phyloP scores from a whole-genome alignment of 1,140 invertebrate species.

The Limonius californicus region DNA sequence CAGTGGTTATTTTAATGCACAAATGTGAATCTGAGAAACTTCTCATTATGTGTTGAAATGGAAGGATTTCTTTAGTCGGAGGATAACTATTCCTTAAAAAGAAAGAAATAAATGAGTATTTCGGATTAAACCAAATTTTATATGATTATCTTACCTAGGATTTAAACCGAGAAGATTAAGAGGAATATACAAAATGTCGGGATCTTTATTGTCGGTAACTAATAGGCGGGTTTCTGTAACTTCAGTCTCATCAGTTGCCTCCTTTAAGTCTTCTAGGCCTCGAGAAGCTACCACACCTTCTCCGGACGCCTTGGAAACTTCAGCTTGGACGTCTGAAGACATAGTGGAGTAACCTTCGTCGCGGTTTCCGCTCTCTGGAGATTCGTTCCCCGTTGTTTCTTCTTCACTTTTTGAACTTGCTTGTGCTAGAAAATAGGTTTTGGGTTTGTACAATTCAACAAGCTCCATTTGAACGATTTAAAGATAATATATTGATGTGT shows the following conservation, averaged over 20 bases:
- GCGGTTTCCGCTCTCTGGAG: constrained; percentile 69
- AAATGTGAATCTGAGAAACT: constrained; percentile 71
- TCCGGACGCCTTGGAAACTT: constrained; percentile 46
- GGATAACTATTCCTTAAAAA: constrained; percentile 66
- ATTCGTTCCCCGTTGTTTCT: constrained; percentile 61
- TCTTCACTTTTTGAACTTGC: constrained; percentile 49
- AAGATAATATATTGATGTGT: too few species aligned
- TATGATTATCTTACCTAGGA: constrained; percentile 48
- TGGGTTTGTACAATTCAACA: too few species aligned
- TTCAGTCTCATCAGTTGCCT: constrained; percentile 66
- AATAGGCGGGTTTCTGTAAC: constrained; percentile 51
- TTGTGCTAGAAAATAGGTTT: constrained; percentile 39
- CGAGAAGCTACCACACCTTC: constrained; percentile 53
- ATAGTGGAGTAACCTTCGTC: constrained; percentile 88
- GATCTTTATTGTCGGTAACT: constrained; percentile 55
- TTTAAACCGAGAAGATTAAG: constrained; percentile 62
- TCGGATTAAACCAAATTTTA: too few species aligned
- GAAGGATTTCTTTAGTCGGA: constrained; percentile 60
- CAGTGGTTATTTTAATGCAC: constrained; percentile 61
- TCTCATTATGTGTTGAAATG: constrained; percentile 66
- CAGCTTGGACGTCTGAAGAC: constrained; percentile 80
- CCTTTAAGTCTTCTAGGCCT: constrained; percentile 66
- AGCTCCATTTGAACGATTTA: too few species aligned
- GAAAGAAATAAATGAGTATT: constrained; percentile 15
- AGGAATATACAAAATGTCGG: constrained; percentile 66